Percentiles rank a stretch among this genome's conserved stretches.
phyloP scores from a whole-genome alignment of 2,113 vertebrate species.

The Vulpes ferrilata region DNA sequence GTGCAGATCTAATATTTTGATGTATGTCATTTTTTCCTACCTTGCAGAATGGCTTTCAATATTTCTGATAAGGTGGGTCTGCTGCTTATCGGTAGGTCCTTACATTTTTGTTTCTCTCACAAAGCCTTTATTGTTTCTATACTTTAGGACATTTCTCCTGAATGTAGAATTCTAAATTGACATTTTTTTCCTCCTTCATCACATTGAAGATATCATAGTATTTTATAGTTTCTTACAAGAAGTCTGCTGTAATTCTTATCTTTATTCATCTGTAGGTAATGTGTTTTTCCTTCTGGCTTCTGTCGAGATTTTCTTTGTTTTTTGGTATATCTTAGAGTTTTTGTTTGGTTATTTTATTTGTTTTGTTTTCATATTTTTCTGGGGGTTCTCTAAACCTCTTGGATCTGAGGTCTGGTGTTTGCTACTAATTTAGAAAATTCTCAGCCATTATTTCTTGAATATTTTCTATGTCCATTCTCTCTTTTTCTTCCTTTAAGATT shows the following conservation, averaged over 20 bases:
- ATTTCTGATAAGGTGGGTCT: not conserved
- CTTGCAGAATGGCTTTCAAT: not conserved
- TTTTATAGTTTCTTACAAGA: conserved; percentile 5
- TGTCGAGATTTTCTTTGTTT: not conserved
- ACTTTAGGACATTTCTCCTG: not conserved
- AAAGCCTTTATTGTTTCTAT: not conserved
- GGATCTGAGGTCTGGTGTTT: not conserved
- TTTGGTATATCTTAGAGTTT: not conserved
- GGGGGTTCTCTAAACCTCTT: not conserved
- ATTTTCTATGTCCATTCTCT: not conserved
- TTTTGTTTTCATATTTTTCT: not conserved
- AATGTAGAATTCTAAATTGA: not conserved
- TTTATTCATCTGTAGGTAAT: not conserved
- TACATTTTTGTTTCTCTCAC: not conserved
- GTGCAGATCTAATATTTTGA: not conserved
- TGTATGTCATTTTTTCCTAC: not conserved
- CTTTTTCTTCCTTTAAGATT: not conserved
- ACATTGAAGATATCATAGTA: not conserved
- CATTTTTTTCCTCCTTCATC: not conserved
- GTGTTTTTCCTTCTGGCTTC: not conserved
- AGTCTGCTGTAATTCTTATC: not conserved
- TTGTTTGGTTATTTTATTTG: not conserved
- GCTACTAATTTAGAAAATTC: not conserved
- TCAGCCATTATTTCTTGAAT: not conserved
- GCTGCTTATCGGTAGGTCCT: not conserved